Percentiles rank a stretch among this genome's conserved stretches.
phyloP scores from a whole-genome alignment of 2,888 invertebrate genomes.

The Thumatha senex region DNA sequence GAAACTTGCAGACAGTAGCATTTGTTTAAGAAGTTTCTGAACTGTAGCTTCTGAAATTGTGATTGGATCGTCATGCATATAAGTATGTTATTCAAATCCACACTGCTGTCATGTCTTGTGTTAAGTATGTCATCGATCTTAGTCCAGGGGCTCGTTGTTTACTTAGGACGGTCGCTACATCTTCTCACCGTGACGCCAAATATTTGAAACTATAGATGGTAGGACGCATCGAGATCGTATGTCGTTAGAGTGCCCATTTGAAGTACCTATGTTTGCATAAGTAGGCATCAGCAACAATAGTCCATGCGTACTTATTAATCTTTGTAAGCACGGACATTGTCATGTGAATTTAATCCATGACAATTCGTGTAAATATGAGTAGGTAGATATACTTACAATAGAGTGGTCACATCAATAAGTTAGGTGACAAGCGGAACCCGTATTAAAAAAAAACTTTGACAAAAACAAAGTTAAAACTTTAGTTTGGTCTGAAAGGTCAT shows the following conservation, averaged over 20 bases:
- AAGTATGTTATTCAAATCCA: slow-evolving; percentile 37
- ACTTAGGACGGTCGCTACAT: slow-evolving; percentile 49
- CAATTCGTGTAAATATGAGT: too few species aligned
- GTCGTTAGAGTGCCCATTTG: slow-evolving; percentile 41
- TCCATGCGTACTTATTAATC: too few species aligned
- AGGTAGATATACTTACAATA: too few species aligned
- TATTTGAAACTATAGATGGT: slow-evolving; percentile 72
- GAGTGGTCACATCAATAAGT: too few species aligned
- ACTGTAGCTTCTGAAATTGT: neutral
- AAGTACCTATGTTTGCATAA: neutral
- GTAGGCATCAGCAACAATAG: neutral
- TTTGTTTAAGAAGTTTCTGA: too few species aligned
- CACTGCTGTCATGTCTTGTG: slow-evolving; percentile 31
- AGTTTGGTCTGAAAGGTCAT: too few species aligned
- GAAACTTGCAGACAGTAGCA: too few species aligned
- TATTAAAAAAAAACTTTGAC: too few species aligned
- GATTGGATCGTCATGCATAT: slow-evolving; percentile 10
- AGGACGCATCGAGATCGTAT: slow-evolving; percentile 45
- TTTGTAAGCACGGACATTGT: too few species aligned
- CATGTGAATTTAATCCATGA: too few species aligned
- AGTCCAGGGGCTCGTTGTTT: slow-evolving; percentile 46
- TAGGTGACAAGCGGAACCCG: too few species aligned
- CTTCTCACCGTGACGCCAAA: slow-evolving; percentile 54
- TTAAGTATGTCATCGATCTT: slow-evolving; percentile 35
- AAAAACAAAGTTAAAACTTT: too few species aligned